These are phyloP conservation scores for Ptyas mucosa DNA, from an alignment of 2,113 vertebrate species.

Conservation along the genomic window DNA sequence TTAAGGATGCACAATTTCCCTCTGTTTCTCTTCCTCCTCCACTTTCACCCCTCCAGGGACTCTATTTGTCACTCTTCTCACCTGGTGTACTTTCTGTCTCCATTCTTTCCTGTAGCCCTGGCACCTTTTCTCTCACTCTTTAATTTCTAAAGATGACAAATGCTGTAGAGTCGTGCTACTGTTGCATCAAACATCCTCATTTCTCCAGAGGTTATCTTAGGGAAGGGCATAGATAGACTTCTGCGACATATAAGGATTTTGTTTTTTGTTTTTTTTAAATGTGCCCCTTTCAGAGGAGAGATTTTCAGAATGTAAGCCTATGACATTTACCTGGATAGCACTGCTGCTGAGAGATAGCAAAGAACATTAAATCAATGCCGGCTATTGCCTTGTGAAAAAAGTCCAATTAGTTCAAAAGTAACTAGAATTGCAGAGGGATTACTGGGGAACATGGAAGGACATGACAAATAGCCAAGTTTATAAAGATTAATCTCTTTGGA, in stretches of 20 bases:
- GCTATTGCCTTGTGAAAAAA: background rate
- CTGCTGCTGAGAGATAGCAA: background rate
- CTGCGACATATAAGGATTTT: background rate
- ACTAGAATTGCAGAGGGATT: background rate
- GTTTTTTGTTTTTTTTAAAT: background rate
- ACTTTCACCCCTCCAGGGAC: background rate
- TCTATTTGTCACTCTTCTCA: background rate
- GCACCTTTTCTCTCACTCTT: background rate
- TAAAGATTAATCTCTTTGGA: background rate
- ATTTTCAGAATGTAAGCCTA: background rate
- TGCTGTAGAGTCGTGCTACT: background rate
- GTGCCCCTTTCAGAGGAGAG: background rate
- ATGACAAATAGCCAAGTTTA: background rate
- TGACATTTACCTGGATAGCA: background rate
- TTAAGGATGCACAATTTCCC: background rate
- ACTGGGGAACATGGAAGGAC: background rate
- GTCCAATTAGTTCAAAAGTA: background rate
- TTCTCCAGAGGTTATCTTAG: background rate
- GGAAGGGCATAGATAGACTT: background rate
- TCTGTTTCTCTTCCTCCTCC: background rate
- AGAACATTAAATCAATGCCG: background rate
- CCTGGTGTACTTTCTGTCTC: background rate
- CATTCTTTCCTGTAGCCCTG: background rate
- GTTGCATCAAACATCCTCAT: background rate
- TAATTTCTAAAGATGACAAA: background rate